A percentile compares a stretch with the other conserved stretches of the same genome.
Conservation (phyloP, 2,113 vertebrate genomes). For the Coryphaenoides rupestris region DNA sequence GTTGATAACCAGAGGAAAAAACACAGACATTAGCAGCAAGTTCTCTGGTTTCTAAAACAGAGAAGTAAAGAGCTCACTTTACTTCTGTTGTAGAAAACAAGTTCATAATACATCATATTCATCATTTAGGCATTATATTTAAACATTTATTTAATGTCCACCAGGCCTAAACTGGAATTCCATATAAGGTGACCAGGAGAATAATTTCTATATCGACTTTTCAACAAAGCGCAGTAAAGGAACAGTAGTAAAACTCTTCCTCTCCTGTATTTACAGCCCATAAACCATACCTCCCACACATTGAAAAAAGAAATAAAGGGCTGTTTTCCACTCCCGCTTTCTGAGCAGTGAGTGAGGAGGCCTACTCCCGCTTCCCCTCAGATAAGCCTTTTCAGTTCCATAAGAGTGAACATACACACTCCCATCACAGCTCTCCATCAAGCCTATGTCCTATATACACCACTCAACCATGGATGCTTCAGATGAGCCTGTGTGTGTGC, state of each 20-base stretch:
- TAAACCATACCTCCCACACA: conserved; percentile 38
- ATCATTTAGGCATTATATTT: too few relatives aligned
- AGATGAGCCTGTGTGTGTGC: conserved; percentile 20
- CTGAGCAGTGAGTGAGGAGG: conserved; percentile 53
- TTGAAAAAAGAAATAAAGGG: conserved; percentile 35
- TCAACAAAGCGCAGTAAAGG: conserved; percentile 29
- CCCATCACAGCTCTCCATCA: conserved; percentile 62
- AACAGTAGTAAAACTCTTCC: conserved; percentile 49
- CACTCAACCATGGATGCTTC: conserved; percentile 40
- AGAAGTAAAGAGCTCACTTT: too few relatives aligned
- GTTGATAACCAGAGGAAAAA: too few relatives aligned
- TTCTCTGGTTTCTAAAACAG: too few relatives aligned
- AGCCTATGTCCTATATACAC: conserved; percentile 49
- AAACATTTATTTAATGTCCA: too few relatives aligned
- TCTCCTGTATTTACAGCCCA: conserved; percentile 41
- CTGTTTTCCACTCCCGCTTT: conserved; percentile 24
- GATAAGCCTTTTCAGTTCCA: conserved; percentile 73
- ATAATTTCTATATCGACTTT: conserved; percentile 28
- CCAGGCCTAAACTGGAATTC: too few relatives aligned
- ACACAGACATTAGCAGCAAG: too few relatives aligned
- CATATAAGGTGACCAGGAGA: too few relatives aligned
- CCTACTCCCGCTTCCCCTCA: conserved; percentile 53
- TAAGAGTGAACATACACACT: conserved; percentile 80
- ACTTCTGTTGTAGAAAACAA: too few relatives aligned
- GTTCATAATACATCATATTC: too few relatives aligned